Evolutionary conservation across 2,797 vertebrate genomes (phyloP).

Genomic region (Calcarius lapponicus): DNA sequence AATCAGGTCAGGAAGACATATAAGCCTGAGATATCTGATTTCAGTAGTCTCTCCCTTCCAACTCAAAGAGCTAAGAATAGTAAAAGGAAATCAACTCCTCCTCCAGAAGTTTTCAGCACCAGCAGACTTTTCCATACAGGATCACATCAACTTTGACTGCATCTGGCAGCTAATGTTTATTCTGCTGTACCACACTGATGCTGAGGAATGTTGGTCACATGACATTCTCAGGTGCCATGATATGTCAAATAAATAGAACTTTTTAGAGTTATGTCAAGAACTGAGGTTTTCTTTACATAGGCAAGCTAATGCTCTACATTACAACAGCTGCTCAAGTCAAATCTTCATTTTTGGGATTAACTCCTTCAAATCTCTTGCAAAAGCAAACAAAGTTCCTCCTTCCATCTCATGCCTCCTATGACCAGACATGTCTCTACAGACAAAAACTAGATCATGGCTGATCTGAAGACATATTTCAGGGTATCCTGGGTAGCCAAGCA

Average conservation of each 20-base stretch:
- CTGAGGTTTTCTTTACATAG: not conserved
- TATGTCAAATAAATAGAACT: not conserved
- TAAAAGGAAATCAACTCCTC: not conserved
- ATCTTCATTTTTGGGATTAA: not conserved
- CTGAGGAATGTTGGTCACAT: not conserved
- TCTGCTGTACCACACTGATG: not conserved
- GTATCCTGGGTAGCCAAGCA: not conserved
- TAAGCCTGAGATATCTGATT: not conserved
- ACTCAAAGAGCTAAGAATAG: not conserved
- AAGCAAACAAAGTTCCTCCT: not conserved
- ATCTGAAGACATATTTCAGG: not conserved
- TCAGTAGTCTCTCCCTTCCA: not conserved
- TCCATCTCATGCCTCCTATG: not conserved
- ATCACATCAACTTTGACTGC: not conserved
- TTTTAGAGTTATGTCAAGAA: not conserved
- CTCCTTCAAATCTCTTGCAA: not conserved
- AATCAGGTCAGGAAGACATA: not conserved
- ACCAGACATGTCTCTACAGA: not conserved
- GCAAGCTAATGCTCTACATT: not conserved
- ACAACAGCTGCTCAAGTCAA: not conserved
- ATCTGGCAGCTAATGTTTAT: not conserved
- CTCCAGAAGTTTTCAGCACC: not conserved
- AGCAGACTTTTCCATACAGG: not conserved
- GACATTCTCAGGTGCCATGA: not conserved
- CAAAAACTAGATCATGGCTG: not conserved